A percentile compares a stretch with the other conserved stretches of the same genome.
These are phyloP conservation scores for Cyprinella venusta DNA, from an alignment of 2,797 vertebrate species.

Conservation along the genomic window DNA sequence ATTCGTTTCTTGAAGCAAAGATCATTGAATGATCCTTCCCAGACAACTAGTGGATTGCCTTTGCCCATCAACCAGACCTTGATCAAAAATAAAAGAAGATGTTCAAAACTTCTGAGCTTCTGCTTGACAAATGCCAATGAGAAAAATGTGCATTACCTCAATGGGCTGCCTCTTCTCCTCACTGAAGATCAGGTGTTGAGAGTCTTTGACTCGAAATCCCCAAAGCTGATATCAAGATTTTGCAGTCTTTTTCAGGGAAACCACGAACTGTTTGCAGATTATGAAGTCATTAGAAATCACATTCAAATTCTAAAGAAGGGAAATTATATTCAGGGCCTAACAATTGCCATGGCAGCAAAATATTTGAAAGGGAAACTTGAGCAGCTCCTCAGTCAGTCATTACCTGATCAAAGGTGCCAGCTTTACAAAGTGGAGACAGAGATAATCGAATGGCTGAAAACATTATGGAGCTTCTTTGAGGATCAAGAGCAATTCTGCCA, in stretches of 20 bases:
- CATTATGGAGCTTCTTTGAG: slow-evolving; percentile 68
- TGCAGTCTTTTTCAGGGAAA: slow-evolving; percentile 61
- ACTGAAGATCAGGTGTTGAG: slow-evolving; percentile 71
- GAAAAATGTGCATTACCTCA: background rate
- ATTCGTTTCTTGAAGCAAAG: slow-evolving; percentile 67
- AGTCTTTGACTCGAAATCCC: slow-evolving; percentile 65
- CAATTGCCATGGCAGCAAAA: slow-evolving; percentile 59
- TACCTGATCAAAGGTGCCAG: slow-evolving; percentile 51
- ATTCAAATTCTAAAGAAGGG: slow-evolving; percentile 24
- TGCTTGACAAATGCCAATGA: slow-evolving; percentile 58
- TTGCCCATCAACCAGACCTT: slow-evolving; percentile 70
- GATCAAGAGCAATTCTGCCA: slow-evolving; percentile 46
- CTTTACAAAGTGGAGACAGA: slow-evolving; percentile 57
- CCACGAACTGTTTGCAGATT: slow-evolving; percentile 69
- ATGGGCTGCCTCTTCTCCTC: slow-evolving; percentile 77
- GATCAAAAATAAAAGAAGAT: slow-evolving; percentile 66
- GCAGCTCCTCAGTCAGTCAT: slow-evolving; percentile 59
- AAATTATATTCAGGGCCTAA: slow-evolving; percentile 63
- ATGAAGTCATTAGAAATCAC: fast-evolving
- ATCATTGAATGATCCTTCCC: slow-evolving; percentile 66
- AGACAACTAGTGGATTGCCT: slow-evolving; percentile 66
- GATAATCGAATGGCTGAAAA: slow-evolving; percentile 65
- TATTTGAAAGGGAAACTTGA: slow-evolving; percentile 64
- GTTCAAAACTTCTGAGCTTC: slow-evolving; percentile 69
- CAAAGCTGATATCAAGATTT: slow-evolving; percentile 66